A percentile compares a stretch with the other conserved stretches of the same genome.
Evolutionary conservation across 2,797 vertebrate genomes (phyloP).

Genomic region (Iguana delicatissima): DNA sequence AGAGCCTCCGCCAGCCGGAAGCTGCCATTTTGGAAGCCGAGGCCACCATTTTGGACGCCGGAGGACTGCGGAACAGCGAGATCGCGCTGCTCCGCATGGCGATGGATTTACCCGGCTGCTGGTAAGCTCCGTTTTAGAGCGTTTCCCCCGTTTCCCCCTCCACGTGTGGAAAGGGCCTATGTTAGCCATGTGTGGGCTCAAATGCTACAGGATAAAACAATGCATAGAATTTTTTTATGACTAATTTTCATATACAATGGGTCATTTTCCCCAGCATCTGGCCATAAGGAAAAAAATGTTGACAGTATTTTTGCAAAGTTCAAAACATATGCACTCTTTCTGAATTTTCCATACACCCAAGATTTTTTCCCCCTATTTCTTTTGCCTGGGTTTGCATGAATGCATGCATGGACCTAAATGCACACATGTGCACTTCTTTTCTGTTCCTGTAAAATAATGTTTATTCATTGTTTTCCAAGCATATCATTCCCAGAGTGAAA

Average conservation of each 20-base stretch:
- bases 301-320: not conserved
- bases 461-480: conserved; percentile 41
- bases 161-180: no score
- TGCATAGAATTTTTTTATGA: not conserved
- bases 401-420: no score
- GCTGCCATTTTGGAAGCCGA: no score
- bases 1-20: no score
- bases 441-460: conserved; percentile 14
- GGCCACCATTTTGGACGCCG: no score
- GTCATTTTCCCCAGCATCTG: not conserved
- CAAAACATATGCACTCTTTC: not conserved
- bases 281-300: not conserved
- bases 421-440: not conserved
- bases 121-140: no score
- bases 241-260: not conserved
- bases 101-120: no score
- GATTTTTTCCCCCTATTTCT: not conserved
- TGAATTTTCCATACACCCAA: not conserved
- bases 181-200: not conserved
- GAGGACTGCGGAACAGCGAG: no score
- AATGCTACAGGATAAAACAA: not conserved
- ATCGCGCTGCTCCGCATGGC: no score
- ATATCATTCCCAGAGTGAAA: conserved; percentile 11
- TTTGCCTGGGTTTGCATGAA: not conserved
- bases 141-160: no score